Percentiles rank a stretch among this genome's conserved stretches.
Conservation (phyloP, 2,113 vertebrate species). For the Heteronetta atricapilla region DNA sequence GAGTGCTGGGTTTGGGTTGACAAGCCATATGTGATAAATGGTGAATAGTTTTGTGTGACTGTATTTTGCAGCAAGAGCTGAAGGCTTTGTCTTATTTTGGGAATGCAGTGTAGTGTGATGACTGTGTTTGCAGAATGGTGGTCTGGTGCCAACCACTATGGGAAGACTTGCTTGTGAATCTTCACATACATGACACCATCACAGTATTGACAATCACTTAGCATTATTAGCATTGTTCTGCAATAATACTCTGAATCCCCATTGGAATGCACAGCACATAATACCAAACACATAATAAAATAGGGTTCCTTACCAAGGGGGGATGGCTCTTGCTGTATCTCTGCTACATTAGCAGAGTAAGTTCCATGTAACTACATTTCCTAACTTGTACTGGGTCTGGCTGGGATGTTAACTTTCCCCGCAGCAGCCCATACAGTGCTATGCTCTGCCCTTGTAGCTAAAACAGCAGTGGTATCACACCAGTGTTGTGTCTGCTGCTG, state of each 20-base stretch:
- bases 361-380: neutral
- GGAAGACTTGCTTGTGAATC: neutral
- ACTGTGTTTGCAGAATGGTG: constrained; percentile 13
- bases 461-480: too few species aligned
- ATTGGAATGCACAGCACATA: neutral
- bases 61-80: constrained; percentile 52
- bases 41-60: neutral
- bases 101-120: neutral
- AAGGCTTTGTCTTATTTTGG: constrained; percentile 28
- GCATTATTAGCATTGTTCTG: constrained; percentile 11
- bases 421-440: too few species aligned
- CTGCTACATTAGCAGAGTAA: neutral
- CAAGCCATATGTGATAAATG: constrained; percentile 34
- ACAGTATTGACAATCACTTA: neutral
- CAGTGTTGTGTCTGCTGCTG: too few species aligned
- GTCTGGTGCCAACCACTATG: constrained; percentile 11
- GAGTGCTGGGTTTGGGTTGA: constrained; percentile 8
- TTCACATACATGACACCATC: neutral
- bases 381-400: neutral
- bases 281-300: neutral
- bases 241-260: neutral
- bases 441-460: too few species aligned
- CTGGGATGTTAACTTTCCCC: too few species aligned
- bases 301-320: neutral
- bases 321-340: neutral